Conservation (phyloP, 2,797 vertebrate species). For the Siniperca obscura region DNA sequence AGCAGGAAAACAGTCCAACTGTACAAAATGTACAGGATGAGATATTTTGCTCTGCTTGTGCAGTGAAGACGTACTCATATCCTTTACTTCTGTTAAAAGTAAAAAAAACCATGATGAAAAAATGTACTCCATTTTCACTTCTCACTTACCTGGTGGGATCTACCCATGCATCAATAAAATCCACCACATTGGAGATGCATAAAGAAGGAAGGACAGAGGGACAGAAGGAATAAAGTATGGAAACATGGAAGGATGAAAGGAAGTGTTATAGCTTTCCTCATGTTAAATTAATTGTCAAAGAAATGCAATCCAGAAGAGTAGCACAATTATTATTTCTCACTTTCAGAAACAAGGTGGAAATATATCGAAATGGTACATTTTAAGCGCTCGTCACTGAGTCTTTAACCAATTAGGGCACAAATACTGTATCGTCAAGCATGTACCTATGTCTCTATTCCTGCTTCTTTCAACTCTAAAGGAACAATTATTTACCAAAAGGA, state of each 20-base stretch:
- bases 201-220: not conserved
- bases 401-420: no score
- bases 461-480: not conserved
- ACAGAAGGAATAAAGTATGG: not conserved
- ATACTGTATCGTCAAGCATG: no score
- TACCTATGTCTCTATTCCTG: not conserved
- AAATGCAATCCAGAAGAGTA: no score
- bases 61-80: not conserved
- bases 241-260: not conserved
- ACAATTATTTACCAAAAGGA: not conserved
- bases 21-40: slow-evolving; percentile 15
- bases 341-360: not conserved
- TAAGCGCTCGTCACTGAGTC: no score
- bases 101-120: not conserved
- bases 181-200: not conserved
- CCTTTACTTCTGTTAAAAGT: not conserved
- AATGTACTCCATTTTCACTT: not conserved
- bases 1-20: slow-evolving; percentile 11
- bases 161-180: not conserved
- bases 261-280: not conserved
- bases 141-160: not conserved
- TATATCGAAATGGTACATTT: no score
- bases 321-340: no score
- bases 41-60: slow-evolving; percentile 9
- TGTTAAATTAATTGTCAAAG: not conserved